Evolutionary conservation across 2,888 invertebrate genomes (phyloP), one percentile per base, ranked within the genome.

Genomic region (Itoplectis maculator): DNA sequence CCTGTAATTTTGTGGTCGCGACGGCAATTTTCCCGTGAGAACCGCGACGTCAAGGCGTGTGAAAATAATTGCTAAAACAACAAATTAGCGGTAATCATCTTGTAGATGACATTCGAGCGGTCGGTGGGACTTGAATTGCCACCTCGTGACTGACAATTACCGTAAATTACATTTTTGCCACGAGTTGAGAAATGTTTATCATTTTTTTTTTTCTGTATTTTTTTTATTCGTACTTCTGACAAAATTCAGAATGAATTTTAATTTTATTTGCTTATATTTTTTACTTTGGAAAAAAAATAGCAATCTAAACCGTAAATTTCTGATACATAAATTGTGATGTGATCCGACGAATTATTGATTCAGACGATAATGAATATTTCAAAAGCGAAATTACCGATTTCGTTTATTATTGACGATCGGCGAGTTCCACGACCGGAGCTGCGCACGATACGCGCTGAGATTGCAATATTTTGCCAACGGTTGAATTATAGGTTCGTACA

Each of bases 381-480:
- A 18, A 61, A 61, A 37, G 18, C 9, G 15, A 61, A 15, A 37
- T 37, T n/a, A 61, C 15, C 9, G 23, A 8, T 61, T 61, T 61
- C 11, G 5, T 3, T 18, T 18, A 13, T 61, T 61, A 37, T 18
- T 15, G 15, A n/a, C 15, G 37, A 37, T 54, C 23, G 54, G 23
- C 13, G 20, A 54, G 23, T 23, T 54, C 54, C 54, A 9, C 23
- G 20, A 23, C 1, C 11, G 23, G n/a, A 54, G 4, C 23, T 54
- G 61, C 61, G 37, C 35, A 37, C 29, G n/a, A 72, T 35, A 59
- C 29, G 45, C 15, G 45, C 59, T 18, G 9, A 29, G 45, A 59
- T 59, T 37, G 61, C 15, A 61, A 61, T 61, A 61, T 61, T 65
- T 45, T 11, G 13, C 35, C 3, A 18, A 56, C 42, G n/a, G 11